Percentiles rank a stretch among this genome's conserved stretches.
These are phyloP conservation scores for Chironomus tepperi DNA, from an alignment of 1,140 invertebrate genomes.

Conservation along the genomic window DNA sequence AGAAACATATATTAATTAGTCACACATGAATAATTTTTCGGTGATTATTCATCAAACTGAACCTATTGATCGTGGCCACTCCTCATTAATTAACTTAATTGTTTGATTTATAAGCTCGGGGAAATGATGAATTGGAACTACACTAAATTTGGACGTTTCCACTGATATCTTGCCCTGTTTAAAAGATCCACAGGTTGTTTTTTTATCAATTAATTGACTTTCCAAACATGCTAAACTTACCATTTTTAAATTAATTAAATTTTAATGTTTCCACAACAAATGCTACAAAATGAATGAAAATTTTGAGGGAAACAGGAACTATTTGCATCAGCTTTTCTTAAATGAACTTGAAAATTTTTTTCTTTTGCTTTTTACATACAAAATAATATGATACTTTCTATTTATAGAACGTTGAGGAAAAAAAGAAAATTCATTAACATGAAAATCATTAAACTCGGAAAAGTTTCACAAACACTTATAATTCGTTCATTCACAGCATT, in stretches of 20 bases:
- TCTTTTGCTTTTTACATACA: background rate
- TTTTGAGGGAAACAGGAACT: background rate
- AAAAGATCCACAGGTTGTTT: background rate
- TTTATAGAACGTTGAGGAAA: background rate
- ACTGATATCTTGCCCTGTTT: background rate
- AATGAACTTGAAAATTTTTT: background rate
- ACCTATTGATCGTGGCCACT: slow-evolving; percentile 57
- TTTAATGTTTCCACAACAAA: background rate
- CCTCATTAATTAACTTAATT: slow-evolving; percentile 63
- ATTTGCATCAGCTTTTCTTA: background rate
- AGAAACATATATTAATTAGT: no score
- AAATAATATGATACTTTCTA: no score
- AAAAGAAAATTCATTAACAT: background rate
- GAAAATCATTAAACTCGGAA: slow-evolving; percentile 12
- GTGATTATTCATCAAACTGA: background rate
- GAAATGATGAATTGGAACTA: slow-evolving; percentile 58
- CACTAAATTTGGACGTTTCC: slow-evolving; percentile 33
- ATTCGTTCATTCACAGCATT: background rate
- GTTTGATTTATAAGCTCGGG: slow-evolving; percentile 57
- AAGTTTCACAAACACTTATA: background rate
- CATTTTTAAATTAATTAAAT: background rate
- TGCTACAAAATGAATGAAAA: background rate
- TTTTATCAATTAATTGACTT: background rate
- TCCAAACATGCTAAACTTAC: background rate
- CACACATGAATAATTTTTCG: background rate